Evolutionary conservation across 2,113 vertebrate genomes (phyloP), one percentile per base, ranked within the genome.

Genomic region (Tragelaphus strepsiceros): DNA sequence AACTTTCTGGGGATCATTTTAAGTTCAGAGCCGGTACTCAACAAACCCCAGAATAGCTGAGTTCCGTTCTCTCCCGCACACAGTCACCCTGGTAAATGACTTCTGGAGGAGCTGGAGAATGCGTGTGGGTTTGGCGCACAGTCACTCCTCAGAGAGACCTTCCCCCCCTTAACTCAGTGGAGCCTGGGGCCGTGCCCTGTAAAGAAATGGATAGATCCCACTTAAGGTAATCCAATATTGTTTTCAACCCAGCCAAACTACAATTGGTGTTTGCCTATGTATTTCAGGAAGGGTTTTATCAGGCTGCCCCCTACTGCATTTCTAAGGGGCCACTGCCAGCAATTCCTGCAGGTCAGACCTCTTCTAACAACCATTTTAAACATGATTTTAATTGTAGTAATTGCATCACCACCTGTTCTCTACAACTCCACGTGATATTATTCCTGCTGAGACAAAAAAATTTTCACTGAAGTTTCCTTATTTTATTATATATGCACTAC

Each of bases 301-400:
- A 83, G 54, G 30, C 30, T 91, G 13, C 32, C 61, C 53, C 82
- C 87, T 86, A 90, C 39, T 77, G 93, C 15, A 84, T 88, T 90
- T 91, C 83, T 81, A 82, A 96, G 74, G 77, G 85, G 15, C 54
- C 58, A 64, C 35, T 94, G 74, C 93, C 82, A 91, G 96, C 88
- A 92, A 88, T 43, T 51, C 39, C 62, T 90, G 82, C 30, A 81
- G 62, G 84, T 95, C 88, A 94, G 51, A 87, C 95, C 77, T 90
- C 80, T 12, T 74, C 71, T 92, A 90, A 92, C 95, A 87, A 94
- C 28, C 87, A 74, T 90, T 83, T 92, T 92, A 95, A 93, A 53
- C 28, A 49, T 51, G 46, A 64, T 62, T 88, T 92, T 89, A 71
- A 90, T 58, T 95, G 39, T 61, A 35, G 62, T 54, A 35, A 96